Base-by-base conservation (phyloP, 2,113 vertebrate species). In the Pedetes capensis region DNA sequence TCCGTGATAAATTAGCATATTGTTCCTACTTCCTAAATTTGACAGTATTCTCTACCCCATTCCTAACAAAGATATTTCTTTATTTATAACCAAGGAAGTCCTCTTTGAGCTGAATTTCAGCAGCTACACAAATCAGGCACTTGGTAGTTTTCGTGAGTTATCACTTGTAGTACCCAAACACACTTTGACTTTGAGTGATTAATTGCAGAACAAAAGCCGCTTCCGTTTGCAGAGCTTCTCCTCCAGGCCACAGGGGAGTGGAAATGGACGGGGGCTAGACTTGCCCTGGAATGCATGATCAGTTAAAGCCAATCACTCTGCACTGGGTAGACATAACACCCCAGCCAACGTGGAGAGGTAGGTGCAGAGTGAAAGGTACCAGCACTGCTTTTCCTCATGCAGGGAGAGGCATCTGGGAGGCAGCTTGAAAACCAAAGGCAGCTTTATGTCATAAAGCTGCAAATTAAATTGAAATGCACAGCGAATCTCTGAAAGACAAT, bases 131-230 rank as follows among this genome's bases (percentile, higher is more conserved):
- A 59, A 86, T 78, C 72, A 95, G 78, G 53, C 90, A 79, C 93
- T 95, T 91, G 17, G 59, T 61, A 93, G 76, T 72, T 94, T 96
- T 79, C 51, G 63, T 51, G 90, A 72, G 75, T 59, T 93, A 95
- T 97, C 89, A 47, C 84, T 90, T 79, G 74, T 69, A 95, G 78
- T 76, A 92, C 81, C 84, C 92, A 97, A 96, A 96, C 87, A 97
- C 39, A 91, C 78, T 93, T 57, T 97, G 95, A 95, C 95, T 96
- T 94, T 44, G 75, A 87, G 93, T 97, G 96, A 97, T 97, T 97
- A 96, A 97, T 86, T 79, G 90, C 87, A 95, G 84, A 96, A 97
- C 95, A 96, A 93, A 97, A 92, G 17, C 96, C 3, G n/a, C 93
- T 97, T 95, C 95, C 90, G 9, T 97, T 94, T 90, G 87, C 74